Conservation (phyloP, 2,797 vertebrate genomes). For the Fundulus diaphanus region DNA sequence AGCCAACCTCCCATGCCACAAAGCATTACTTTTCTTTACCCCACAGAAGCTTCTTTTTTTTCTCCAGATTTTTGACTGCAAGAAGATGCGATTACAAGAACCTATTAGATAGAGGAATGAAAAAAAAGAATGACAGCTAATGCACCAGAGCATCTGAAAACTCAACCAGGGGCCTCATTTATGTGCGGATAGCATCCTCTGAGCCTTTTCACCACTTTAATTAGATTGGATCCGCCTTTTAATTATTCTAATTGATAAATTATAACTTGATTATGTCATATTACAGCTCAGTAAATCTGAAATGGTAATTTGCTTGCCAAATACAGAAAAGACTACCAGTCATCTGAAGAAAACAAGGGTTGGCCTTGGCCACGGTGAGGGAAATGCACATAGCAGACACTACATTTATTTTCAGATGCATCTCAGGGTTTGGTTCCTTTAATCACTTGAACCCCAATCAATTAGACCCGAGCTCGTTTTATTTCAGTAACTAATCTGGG, state of each 20-base stretch:
- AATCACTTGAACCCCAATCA: constrained; percentile 89
- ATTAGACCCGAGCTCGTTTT: constrained; percentile 89
- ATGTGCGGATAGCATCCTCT: constrained; percentile 65
- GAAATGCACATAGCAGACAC: constrained; percentile 42
- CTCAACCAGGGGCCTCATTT: constrained; percentile 59
- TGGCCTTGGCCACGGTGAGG: constrained; percentile 49
- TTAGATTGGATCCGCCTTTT: constrained; percentile 82
- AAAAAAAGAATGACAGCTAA: constrained; percentile 52
- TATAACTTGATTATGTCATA: constrained; percentile 84
- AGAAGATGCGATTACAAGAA: constrained; percentile 43
- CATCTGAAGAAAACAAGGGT: constrained; percentile 62
- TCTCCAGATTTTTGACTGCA: constrained; percentile 19
- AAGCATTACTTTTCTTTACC: constrained; percentile 51
- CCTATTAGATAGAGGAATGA: constrained; percentile 33
- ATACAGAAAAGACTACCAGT: constrained; percentile 49
- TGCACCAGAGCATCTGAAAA: constrained; percentile 50
- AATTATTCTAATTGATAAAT: constrained; percentile 86
- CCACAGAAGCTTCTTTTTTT: constrained; percentile 16
- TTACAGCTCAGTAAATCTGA: constrained; percentile 76
- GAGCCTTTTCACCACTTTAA: constrained; percentile 77
- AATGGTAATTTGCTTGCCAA: constrained; percentile 75
- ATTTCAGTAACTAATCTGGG: constrained; percentile 85
- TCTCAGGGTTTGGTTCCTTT: constrained; percentile 81
- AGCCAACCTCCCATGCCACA: constrained; percentile 65
- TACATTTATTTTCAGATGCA: constrained; percentile 68